Evolutionary conservation across 1,140 invertebrate species (phyloP).

Genomic region (Odontomachus brunneus): DNA sequence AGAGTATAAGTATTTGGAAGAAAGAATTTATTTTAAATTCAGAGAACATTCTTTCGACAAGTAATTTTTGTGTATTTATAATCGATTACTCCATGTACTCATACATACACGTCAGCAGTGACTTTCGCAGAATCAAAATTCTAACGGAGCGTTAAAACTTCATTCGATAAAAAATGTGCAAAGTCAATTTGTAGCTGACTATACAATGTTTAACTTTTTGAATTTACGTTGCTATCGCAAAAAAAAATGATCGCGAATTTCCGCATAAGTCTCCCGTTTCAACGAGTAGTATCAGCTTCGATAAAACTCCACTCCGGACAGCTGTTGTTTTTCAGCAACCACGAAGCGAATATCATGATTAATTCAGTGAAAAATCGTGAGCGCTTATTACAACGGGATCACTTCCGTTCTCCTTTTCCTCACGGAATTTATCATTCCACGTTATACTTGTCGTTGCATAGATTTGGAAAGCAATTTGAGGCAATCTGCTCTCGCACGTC

Average conservation of each 20-base stretch:
- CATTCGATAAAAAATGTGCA: no score
- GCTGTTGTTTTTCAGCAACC: not conserved
- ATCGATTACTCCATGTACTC: no score
- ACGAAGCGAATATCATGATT: not conserved
- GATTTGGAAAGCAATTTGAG: conserved; percentile 18
- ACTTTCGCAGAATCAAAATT: no score
- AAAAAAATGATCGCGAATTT: not conserved
- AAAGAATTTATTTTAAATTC: no score
- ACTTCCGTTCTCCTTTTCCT: not conserved
- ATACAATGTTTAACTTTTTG: not conserved
- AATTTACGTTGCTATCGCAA: not conserved
- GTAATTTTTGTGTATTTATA: no score
- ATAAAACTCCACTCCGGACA: not conserved
- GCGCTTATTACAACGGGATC: not conserved
- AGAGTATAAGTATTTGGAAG: no score
- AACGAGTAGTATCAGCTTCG: not conserved
- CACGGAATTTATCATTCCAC: conserved; percentile 4
- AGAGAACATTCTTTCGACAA: no score
- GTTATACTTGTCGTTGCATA: not conserved
- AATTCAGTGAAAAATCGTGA: not conserved
- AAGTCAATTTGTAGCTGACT: no score
- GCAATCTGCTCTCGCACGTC: not conserved
- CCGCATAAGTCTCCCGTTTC: not conserved
- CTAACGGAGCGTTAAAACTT: no score
- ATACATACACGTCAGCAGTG: no score